Evolutionary conservation across 2,797 vertebrate species (phyloP).

Genomic region (Rhynchonycteris naso): DNA sequence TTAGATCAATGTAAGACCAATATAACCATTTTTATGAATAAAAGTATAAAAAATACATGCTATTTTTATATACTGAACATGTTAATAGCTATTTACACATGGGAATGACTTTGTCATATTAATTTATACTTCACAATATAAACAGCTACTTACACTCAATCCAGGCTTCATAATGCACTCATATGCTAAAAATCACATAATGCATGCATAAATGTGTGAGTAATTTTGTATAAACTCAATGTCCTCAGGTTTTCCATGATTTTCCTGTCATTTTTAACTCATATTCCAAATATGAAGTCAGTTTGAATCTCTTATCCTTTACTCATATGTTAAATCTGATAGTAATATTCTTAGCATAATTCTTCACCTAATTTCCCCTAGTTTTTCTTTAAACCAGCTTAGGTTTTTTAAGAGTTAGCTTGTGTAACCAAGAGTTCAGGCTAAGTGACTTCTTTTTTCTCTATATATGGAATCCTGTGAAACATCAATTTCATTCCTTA

Average conservation of each 20-base stretch:
- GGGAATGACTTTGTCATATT: not conserved
- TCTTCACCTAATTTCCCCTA: not conserved
- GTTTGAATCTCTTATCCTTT: not conserved
- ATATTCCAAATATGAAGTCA: not conserved
- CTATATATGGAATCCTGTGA: not conserved
- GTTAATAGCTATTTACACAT: not conserved
- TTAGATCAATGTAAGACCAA: not conserved
- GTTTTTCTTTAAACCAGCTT: not conserved
- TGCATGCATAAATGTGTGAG: not conserved
- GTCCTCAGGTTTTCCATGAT: not conserved
- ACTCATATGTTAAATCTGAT: not conserved
- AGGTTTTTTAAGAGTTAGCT: not conserved
- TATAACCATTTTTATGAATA: not conserved
- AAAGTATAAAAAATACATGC: not conserved
- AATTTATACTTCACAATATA: not conserved
- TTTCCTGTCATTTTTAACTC: not conserved
- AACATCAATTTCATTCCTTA: not conserved
- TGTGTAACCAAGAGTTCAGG: not conserved
- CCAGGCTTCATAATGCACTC: not conserved
- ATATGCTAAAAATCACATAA: not conserved
- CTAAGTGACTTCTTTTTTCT: not conserved
- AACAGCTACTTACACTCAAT: not conserved
- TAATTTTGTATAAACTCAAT: not conserved
- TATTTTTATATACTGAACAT: not conserved
- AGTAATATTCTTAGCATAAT: not conserved